A percentile compares a stretch with the other conserved stretches of the same genome.
Evolutionary conservation across 92 coral and sea anemone genomes (phyloP).

Genomic region (Heliopora coerulea): DNA sequence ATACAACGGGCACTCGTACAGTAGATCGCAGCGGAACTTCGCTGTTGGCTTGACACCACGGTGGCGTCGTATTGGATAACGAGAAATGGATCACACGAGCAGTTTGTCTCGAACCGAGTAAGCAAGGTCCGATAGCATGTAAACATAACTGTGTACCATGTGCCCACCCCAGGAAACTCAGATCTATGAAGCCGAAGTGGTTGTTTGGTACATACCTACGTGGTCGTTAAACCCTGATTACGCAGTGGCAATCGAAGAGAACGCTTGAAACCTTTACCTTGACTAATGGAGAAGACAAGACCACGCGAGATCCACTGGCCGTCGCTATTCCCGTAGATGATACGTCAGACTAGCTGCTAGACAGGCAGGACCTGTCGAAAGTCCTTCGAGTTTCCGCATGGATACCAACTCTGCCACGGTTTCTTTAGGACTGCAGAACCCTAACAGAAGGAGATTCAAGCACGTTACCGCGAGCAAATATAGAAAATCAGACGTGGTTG

Average conservation of each 20-base stretch:
- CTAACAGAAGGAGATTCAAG: neutral
- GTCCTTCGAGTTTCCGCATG: neutral
- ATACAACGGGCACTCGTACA: slow-evolving; percentile 22
- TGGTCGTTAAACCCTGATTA: neutral
- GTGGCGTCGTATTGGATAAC: slow-evolving; percentile 50
- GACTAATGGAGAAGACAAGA: neutral
- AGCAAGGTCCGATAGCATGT: slow-evolving; percentile 33
- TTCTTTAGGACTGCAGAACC: neutral
- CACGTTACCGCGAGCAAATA: too few species aligned
- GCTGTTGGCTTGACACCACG: slow-evolving; percentile 46
- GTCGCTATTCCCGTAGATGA: neutral
- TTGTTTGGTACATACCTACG: neutral
- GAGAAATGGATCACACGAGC: slow-evolving; percentile 38
- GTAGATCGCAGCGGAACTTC: neutral
- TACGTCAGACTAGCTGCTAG: neutral
- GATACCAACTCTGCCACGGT: slow-evolving; percentile 1
- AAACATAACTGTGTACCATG: slow-evolving; percentile 40
- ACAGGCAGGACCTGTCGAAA: neutral
- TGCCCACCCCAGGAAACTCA: slow-evolving; percentile 47
- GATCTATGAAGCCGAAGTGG: slow-evolving; percentile 47
- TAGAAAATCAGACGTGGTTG: neutral
- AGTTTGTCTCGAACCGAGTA: slow-evolving; percentile 47
- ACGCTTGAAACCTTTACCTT: neutral
- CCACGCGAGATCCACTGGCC: neutral
- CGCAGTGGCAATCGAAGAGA: neutral